A percentile compares a stretch with the other conserved stretches of the same genome.
phyloP scores from a whole-genome alignment of 2,113 vertebrate genomes.

The Sinosuthora webbiana region DNA sequence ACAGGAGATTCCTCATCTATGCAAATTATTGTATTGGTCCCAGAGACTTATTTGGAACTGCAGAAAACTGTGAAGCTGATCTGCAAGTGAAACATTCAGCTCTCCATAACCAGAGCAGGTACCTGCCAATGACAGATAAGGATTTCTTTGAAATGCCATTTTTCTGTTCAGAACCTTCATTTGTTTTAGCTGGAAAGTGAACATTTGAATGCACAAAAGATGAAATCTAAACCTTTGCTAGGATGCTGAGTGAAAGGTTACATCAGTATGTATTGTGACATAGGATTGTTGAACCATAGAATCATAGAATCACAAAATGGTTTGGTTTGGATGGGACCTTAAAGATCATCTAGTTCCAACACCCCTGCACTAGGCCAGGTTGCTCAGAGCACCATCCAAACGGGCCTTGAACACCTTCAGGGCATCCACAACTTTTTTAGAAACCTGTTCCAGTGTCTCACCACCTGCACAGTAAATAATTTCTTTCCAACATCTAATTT shows the following conservation, averaged over 20 bases:
- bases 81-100: slow-evolving; percentile 73
- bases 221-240: not conserved
- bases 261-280: not conserved
- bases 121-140: slow-evolving; percentile 82
- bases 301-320: not conserved
- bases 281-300: not conserved
- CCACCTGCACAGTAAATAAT: not conserved
- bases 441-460: not conserved
- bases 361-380: fast-evolving
- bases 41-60: slow-evolving; percentile 81
- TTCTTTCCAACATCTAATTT: not conserved
- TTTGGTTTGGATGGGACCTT: not conserved
- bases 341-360: not conserved
- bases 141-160: not conserved
- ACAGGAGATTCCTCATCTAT: slow-evolving; percentile 74
- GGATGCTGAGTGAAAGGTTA: not conserved
- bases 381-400: not conserved
- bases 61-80: slow-evolving; percentile 73
- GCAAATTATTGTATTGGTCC: slow-evolving; percentile 78
- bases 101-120: slow-evolving; percentile 80
- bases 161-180: not conserved
- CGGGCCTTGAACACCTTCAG: not conserved
- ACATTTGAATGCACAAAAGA: not conserved
- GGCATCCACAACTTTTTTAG: not conserved
- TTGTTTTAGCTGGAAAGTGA: not conserved